phyloP scores from a whole-genome alignment of 2,113 vertebrate genomes.

The Pristiophorus japonicus region DNA sequence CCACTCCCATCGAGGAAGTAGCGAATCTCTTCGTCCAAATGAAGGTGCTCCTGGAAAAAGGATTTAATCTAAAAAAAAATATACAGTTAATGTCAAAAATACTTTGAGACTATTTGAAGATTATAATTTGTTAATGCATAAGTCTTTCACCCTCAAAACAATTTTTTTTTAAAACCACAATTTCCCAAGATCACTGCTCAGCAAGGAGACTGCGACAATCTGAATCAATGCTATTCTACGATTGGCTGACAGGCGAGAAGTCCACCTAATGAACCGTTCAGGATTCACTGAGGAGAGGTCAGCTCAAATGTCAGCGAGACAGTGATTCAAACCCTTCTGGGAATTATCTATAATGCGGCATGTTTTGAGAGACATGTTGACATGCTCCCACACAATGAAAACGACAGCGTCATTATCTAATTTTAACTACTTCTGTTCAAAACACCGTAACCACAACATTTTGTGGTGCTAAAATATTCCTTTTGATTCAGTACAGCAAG shows the following conservation, averaged over 20 bases:
- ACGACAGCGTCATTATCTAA: neutral
- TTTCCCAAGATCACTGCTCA: neutral
- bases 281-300: neutral
- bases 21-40: conserved; percentile 87
- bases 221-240: neutral
- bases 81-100: neutral
- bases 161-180: neutral
- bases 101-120: neutral
- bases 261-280: neutral
- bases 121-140: neutral
- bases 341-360: neutral
- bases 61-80: conserved; percentile 63
- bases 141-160: neutral
- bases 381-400: neutral
- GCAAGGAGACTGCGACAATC: neutral
- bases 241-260: neutral
- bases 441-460: neutral
- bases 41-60: conserved; percentile 87
- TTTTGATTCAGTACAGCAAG: neutral
- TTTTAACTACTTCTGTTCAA: neutral
- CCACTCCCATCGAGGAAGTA: conserved; percentile 84
- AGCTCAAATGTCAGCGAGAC: neutral
- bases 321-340: neutral
- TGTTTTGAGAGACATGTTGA: neutral
- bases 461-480: neutral